Conservation (phyloP, 2,797 vertebrate genomes). For the Gorsachius magnificus region DNA sequence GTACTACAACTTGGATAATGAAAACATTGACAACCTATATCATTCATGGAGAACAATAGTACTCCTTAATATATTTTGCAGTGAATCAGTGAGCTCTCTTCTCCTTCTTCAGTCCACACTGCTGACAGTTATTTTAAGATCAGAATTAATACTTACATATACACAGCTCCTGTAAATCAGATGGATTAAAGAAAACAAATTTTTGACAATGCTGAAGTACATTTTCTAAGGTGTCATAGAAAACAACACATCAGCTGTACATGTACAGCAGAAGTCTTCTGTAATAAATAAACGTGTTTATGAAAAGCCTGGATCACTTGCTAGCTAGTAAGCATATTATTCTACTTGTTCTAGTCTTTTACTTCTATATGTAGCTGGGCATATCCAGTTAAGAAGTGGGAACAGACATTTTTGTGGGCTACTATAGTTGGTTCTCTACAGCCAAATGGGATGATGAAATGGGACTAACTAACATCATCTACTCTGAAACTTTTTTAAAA, state of each 20-base stretch:
- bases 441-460: background rate
- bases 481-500: background rate
- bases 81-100: conserved; percentile 20
- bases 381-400: background rate
- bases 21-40: conserved; percentile 34
- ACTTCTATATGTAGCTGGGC: background rate
- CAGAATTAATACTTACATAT: background rate
- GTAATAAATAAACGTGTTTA: background rate
- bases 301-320: background rate
- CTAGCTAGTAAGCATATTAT: background rate
- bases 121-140: conserved; percentile 45
- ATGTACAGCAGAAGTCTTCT: background rate
- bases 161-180: background rate
- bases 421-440: background rate
- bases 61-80: conserved; percentile 32
- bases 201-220: background rate
- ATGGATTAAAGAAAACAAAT: background rate
- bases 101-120: background rate
- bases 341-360: background rate
- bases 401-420: background rate
- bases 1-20: background rate
- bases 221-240: background rate
- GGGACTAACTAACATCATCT: background rate
- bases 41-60: conserved; percentile 49
- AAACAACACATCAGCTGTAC: background rate